Evolutionary conservation across 2,888 invertebrate genomes (phyloP).

Genomic region (Netelia fuscicornis): DNA sequence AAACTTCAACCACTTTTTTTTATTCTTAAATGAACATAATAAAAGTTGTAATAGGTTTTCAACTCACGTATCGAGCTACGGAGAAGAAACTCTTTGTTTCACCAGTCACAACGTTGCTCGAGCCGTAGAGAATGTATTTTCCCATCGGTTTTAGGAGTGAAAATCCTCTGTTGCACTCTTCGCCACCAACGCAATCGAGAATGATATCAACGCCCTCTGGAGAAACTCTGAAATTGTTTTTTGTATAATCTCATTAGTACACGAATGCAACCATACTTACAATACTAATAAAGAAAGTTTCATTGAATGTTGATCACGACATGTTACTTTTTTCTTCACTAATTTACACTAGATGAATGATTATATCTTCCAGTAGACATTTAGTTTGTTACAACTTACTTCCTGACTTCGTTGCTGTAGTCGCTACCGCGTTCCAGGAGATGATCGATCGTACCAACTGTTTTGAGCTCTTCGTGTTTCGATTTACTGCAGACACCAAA

Average conservation of each 20-base stretch:
- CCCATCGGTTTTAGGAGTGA: slow-evolving; percentile 94
- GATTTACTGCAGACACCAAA: slow-evolving; percentile 94
- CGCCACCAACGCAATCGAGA: slow-evolving; percentile 94
- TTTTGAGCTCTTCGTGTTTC: slow-evolving; percentile 94
- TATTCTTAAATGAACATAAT: not conserved
- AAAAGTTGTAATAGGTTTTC: slow-evolving; percentile 48
- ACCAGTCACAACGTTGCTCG: slow-evolving; percentile 95
- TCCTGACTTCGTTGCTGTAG: slow-evolving; percentile 93
- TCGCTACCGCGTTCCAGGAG: slow-evolving; percentile 93
- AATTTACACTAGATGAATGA: not conserved
- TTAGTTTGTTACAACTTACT: slow-evolving; percentile 86
- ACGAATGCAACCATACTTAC: too few relatives aligned
- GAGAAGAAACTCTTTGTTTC: slow-evolving; percentile 97
- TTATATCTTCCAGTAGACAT: not conserved
- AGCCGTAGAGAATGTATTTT: slow-evolving; percentile 94
- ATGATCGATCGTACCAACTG: slow-evolving; percentile 90
- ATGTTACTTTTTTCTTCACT: not conserved
- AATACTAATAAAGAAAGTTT: not conserved
- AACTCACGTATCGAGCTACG: slow-evolving; percentile 93
- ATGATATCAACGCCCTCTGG: slow-evolving; percentile 94
- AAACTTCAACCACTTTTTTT: slow-evolving; percentile 26
- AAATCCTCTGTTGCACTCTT: slow-evolving; percentile 95
- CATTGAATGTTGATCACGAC: not conserved
- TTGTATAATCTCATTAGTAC: too few relatives aligned
- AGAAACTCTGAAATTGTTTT: slow-evolving; percentile 86